A percentile compares a stretch with the other conserved stretches of the same genome.
Conservation (phyloP, 2,113 vertebrate genomes). For the Scatophagus argus region DNA sequence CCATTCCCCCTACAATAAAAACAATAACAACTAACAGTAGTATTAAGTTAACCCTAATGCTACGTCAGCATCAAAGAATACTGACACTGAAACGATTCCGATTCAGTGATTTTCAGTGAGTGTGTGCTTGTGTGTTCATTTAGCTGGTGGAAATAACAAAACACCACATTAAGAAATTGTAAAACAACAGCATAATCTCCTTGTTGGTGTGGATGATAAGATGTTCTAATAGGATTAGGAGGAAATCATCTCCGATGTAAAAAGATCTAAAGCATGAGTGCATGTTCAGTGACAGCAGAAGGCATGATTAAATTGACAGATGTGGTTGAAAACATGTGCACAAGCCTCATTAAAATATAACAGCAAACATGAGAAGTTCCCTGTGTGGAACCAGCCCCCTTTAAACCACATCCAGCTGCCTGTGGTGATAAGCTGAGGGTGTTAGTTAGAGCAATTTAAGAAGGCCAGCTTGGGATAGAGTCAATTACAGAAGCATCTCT, state of each 20-base stretch:
- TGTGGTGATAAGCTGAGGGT: conserved; percentile 37
- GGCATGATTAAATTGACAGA: conserved; percentile 46
- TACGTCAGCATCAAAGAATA: neutral
- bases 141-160: conserved; percentile 9
- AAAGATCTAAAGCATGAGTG: conserved; percentile 3
- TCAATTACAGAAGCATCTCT: conserved; percentile 32
- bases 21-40: no score
- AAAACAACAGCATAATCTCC: conserved; percentile 41
- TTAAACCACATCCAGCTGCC: conserved; percentile 36
- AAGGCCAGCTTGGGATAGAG: conserved; percentile 38
- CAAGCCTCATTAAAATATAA: conserved; percentile 50
- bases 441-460: conserved; percentile 36
- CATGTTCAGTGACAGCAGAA: conserved; percentile 27
- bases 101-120: neutral
- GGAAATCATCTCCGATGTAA: conserved; percentile 55
- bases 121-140: neutral
- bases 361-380: conserved; percentile 24
- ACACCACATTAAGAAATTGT: conserved; percentile 12
- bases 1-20: no score
- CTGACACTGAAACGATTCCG: neutral
- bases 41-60: neutral
- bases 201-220: conserved; percentile 44
- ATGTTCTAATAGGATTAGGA: conserved; percentile 59
- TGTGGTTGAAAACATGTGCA: conserved; percentile 34
- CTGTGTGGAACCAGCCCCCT: conserved; percentile 4